Evolutionary conservation across 2,113 vertebrate genomes (phyloP), one percentile per base, ranked within the genome.

Genomic region (Peromyscus leucopus): DNA sequence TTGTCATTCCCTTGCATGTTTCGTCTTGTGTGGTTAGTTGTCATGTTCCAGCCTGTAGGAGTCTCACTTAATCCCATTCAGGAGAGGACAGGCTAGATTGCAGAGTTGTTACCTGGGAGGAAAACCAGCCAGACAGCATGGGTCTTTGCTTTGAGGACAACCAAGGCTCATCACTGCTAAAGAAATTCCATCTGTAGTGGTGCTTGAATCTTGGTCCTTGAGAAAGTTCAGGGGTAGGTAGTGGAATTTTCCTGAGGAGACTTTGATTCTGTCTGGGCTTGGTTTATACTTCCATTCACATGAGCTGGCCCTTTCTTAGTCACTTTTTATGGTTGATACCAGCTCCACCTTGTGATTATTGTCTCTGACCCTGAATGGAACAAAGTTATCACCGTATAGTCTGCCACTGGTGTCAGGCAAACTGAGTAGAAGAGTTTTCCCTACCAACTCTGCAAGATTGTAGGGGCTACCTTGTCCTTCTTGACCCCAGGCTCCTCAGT

Each of bases 311-410:
- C 7, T n/a, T 75, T 46, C 51, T 74, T 24, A 65, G 46, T 57
- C 69, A 26, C n/a, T 13, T 13, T n/a, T 28, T 39, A 11, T 6
- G 67, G 26, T 17, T 2, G 36, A 51, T 17, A 55, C n/a, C 42
- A 28, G 9, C 5, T 48, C 31, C 6, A 42, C 2, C 28, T 12
- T 0, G 1, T 21, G 17, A 31, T 2, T 36, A 1, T 39, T 59
- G 42, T 9, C 65, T 75, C 46, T 88, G 42, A 28, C 5, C 17
- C 16, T 33, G 8, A 79, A n/a, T 5, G 46, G 72, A 48, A n/a
- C 33, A 13, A 75, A 4, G 4, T 5, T 1, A 31, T 39, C 15
- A 4, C 3, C 13, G 28, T 67, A 22, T 57, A 28, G 65, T 55
- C 0, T 0, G 24, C 42, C 2, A 46, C 59, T 31, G 7, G 3